phyloP scores from a whole-genome alignment of 2,113 vertebrate genomes.

The Ammodytes dubius region DNA sequence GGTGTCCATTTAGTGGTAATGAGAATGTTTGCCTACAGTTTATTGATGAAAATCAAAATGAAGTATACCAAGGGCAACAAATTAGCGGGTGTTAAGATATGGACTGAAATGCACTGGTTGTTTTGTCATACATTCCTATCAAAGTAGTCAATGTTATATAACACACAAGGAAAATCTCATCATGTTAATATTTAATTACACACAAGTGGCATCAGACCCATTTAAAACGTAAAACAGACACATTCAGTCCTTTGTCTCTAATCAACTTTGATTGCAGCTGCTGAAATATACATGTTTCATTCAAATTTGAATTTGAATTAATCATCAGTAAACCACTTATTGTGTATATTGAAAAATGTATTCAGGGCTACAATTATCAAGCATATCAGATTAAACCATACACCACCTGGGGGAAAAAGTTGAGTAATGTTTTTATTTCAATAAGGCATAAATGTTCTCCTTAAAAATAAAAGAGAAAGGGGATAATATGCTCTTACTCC shows the following conservation, averaged over 20 bases:
- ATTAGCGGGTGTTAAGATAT: not conserved
- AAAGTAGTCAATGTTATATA: not conserved
- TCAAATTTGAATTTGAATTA: not conserved
- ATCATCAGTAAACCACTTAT: constrained; percentile 6
- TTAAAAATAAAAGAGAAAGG: not conserved
- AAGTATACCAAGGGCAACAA: not conserved
- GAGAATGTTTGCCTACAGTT: not conserved
- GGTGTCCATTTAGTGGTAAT: not conserved
- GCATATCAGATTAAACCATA: not conserved
- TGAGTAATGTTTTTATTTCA: not conserved
- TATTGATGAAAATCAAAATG: not conserved
- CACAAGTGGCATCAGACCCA: not conserved
- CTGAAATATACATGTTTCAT: not conserved
- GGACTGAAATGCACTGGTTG: not conserved
- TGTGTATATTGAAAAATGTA: constrained; percentile 2
- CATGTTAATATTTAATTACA: not conserved
- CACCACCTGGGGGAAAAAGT: not conserved
- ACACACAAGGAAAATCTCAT: not conserved
- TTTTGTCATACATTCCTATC: constrained; percentile 4
- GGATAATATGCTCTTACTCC: not conserved
- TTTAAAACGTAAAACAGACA: constrained; percentile 5
- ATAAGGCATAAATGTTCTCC: not conserved
- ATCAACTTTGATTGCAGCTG: not conserved
- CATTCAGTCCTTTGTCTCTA: not conserved
- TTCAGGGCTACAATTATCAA: not conserved